These are phyloP conservation scores for Atlantisia rogersi DNA, from an alignment of 2,113 vertebrate species.

Conservation along the genomic window DNA sequence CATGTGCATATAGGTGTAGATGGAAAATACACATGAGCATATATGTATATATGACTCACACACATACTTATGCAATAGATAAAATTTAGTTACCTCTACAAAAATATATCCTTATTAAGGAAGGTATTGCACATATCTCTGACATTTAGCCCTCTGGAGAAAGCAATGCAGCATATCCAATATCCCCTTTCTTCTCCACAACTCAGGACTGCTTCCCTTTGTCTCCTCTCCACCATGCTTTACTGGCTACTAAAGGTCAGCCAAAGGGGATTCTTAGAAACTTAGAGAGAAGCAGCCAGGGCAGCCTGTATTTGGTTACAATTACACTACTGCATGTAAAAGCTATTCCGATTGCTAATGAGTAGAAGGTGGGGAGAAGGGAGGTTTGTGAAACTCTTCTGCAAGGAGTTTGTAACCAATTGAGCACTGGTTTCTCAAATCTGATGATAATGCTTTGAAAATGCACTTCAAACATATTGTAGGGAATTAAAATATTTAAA, in stretches of 20 bases:
- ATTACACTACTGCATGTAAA: constrained; percentile 12
- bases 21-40: background rate
- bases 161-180: background rate
- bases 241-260: constrained; percentile 59
- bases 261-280: constrained; percentile 49
- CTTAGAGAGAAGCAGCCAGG: background rate
- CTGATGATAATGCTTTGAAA: constrained; percentile 73
- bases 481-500: constrained; percentile 81
- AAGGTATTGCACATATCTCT: background rate
- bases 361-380: constrained; percentile 43
- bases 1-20: rapidly evolving
- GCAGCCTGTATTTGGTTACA: constrained; percentile 57
- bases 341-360: constrained; percentile 33
- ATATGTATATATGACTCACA: too few species aligned
- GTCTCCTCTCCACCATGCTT: background rate
- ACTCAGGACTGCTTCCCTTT: background rate
- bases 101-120: background rate
- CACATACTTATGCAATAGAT: rapidly evolving
- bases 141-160: background rate
- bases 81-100: background rate
- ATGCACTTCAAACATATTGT: constrained; percentile 77
- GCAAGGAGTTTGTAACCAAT: constrained; percentile 48
- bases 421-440: constrained; percentile 66
- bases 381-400: constrained; percentile 25
- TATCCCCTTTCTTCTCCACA: background rate